phyloP scores from a whole-genome alignment of 2,888 invertebrate genomes.

The Heteromyza rotundicornis region DNA sequence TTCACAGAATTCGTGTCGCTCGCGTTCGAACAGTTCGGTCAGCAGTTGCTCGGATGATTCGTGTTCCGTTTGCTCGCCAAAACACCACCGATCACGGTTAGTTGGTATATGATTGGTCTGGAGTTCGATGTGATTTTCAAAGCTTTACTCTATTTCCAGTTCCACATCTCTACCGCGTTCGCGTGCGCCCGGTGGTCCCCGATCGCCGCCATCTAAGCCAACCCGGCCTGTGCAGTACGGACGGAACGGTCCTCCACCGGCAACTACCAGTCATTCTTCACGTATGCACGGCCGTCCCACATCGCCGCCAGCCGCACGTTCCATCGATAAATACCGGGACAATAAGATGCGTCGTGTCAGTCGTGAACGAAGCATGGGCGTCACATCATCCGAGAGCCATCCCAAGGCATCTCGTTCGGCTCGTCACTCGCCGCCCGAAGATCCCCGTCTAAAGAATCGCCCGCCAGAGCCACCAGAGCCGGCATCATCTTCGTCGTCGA shows the following conservation, averaged over 20 bases:
- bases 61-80: slow-evolving; percentile 82
- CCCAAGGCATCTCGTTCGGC: slow-evolving; percentile 52
- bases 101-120: slow-evolving; percentile 14
- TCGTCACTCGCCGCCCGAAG: slow-evolving; percentile 66
- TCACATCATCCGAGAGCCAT: slow-evolving; percentile 46
- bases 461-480: slow-evolving; percentile 67
- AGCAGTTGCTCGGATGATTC: slow-evolving; percentile 86
- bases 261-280: slow-evolving; percentile 44
- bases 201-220: slow-evolving; percentile 56
- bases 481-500: slow-evolving; percentile 46
- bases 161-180: slow-evolving; percentile 68
- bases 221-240: slow-evolving; percentile 54
- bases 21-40: slow-evolving; percentile 76
- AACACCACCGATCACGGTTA: slow-evolving; percentile 62
- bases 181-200: slow-evolving; percentile 55
- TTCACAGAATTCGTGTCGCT: slow-evolving; percentile 64
- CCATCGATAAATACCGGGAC: slow-evolving; percentile 57
- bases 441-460: slow-evolving; percentile 66
- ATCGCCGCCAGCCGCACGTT: slow-evolving; percentile 42
- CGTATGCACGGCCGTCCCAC: slow-evolving; percentile 55
- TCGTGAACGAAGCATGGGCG: slow-evolving; percentile 50
- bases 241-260: slow-evolving; percentile 41
- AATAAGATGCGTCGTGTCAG: slow-evolving; percentile 50
- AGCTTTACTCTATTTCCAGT: slow-evolving; percentile 62
- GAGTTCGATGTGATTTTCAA: background rate